phyloP scores from a whole-genome alignment of 2,888 invertebrate genomes.

The Gymnocheta viridis region DNA sequence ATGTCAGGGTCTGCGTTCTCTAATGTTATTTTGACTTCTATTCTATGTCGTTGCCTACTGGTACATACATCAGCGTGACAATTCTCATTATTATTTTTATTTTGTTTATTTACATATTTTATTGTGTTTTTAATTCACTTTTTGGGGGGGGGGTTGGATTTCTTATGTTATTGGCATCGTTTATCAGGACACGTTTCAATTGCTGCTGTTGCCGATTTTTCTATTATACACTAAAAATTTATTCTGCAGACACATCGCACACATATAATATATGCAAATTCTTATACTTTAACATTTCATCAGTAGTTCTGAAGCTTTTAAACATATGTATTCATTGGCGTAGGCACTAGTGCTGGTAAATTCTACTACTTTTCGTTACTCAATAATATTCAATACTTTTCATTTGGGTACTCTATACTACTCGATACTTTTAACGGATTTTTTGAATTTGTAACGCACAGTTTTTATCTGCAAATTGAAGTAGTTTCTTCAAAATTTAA shows the following conservation, averaged over 20 bases:
- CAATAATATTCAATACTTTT: no score
- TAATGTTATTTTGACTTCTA: constrained; percentile 28
- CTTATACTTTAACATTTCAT: no score
- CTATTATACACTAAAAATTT: not conserved
- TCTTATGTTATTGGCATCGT: constrained; percentile 68
- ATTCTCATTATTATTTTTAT: constrained; percentile 14
- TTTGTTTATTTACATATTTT: constrained; percentile 3
- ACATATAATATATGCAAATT: no score
- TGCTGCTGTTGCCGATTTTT: constrained; percentile 48
- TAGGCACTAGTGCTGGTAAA: no score
- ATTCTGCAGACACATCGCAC: not conserved
- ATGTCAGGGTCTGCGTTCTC: constrained; percentile 59
- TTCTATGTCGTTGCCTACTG: constrained; percentile 13
- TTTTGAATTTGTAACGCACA: no score
- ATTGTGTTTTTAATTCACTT: not conserved
- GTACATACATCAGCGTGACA: constrained; percentile 59
- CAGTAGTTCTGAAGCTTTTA: no score
- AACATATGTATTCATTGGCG: no score
- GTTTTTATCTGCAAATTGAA: no score
- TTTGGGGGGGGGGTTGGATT: constrained; percentile 33
- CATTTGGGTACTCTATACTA: no score
- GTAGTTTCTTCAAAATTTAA: no score
- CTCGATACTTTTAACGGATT: no score
- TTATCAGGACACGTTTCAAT: constrained; percentile 59
- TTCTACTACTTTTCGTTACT: no score